Evolutionary conservation across 2,797 vertebrate genomes (phyloP).

Genomic region (Artibeus lituratus): DNA sequence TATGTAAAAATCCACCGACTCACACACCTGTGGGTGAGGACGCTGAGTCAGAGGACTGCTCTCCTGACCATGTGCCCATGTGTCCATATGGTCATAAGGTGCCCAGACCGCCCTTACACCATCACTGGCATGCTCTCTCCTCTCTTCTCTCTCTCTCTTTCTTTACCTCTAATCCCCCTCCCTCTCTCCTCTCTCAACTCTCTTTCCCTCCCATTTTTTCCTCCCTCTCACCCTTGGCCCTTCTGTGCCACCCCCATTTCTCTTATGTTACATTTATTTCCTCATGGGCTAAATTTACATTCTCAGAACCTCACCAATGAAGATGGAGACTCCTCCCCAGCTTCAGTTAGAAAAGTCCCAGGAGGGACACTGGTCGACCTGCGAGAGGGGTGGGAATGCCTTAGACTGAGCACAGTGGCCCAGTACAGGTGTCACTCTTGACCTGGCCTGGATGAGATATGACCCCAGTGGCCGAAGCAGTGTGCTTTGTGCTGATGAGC

Average conservation of each 20-base stretch:
- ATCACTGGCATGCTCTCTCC: neutral
- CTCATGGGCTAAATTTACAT: neutral
- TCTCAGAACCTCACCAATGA: neutral
- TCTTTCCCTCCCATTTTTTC: too few relatives aligned
- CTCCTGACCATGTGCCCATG: fast-evolving
- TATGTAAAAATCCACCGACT: neutral
- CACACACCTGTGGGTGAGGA: too few relatives aligned
- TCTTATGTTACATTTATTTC: neutral
- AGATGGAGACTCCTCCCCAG: neutral
- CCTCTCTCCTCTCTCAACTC: neutral
- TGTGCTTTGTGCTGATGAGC: too few relatives aligned
- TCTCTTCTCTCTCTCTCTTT: neutral
- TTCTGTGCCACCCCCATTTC: neutral
- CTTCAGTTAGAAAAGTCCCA: too few relatives aligned
- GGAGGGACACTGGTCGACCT: too few relatives aligned
- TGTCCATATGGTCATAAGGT: neutral
- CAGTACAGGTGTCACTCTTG: too few relatives aligned
- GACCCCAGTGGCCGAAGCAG: too few relatives aligned
- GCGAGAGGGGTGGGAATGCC: too few relatives aligned
- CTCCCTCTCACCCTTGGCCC: neutral
- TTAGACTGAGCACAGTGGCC: too few relatives aligned
- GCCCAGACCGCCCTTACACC: neutral
- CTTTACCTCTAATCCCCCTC: too few relatives aligned
- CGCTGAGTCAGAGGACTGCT: fast-evolving
- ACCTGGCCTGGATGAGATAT: too few relatives aligned